These are phyloP conservation scores for Bostrychus sinensis DNA, from an alignment of 2,113 vertebrate genomes.

Conservation along the genomic window DNA sequence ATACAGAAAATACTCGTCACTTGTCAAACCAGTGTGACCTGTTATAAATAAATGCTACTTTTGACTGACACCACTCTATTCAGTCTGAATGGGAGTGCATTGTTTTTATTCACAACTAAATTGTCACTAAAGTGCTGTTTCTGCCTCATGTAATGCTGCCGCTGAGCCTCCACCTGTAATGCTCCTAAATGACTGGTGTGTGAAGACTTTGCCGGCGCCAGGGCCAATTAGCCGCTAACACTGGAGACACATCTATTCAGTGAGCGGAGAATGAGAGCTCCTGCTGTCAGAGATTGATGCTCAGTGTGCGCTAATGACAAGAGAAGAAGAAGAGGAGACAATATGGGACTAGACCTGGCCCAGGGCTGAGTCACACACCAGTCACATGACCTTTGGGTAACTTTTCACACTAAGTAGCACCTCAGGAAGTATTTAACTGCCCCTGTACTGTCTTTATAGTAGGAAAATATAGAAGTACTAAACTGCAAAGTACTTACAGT, in stretches of 20 bases:
- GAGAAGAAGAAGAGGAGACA: conserved; percentile 58
- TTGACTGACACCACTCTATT: conserved; percentile 16
- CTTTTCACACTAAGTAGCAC: conserved; percentile 28
- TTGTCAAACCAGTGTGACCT: conserved; percentile 51
- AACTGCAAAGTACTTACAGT: too few relatives aligned
- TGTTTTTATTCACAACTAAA: conserved; percentile 60
- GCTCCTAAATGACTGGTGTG: conserved; percentile 77
- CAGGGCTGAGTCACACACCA: conserved; percentile 51
- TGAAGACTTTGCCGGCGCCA: conserved; percentile 74
- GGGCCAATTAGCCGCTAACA: conserved; percentile 78
- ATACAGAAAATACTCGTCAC: too few relatives aligned
- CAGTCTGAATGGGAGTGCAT: conserved; percentile 37
- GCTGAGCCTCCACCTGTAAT: conserved; percentile 70
- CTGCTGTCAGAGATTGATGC: conserved; percentile 71
- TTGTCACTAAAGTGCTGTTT: conserved; percentile 28
- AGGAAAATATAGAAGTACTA: too few relatives aligned
- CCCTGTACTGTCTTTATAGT: not conserved
- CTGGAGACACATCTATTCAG: conserved; percentile 74
- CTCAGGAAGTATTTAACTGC: conserved; percentile 18
- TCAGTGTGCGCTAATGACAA: conserved; percentile 70
- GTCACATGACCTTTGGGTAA: conserved; percentile 60
- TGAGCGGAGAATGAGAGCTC: conserved; percentile 64
- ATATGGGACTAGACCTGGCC: conserved; percentile 55
- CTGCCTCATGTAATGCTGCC: not conserved
- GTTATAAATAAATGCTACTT: conserved; percentile 21